Evolutionary conservation across 2,888 invertebrate genomes (phyloP).

Genomic region (Eudemis profundana): DNA sequence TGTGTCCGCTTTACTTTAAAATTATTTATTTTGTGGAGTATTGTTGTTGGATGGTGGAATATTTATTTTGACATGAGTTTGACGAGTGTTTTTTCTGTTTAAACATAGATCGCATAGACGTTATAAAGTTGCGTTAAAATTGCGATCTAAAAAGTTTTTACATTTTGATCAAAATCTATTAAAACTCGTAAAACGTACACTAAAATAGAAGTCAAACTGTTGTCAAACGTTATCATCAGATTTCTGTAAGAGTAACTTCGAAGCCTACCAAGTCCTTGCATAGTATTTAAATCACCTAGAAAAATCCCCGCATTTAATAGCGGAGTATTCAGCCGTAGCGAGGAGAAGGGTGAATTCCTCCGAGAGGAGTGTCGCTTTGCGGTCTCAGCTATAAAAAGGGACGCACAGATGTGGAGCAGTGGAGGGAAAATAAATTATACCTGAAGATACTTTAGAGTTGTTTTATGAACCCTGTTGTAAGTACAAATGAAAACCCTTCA

Average conservation of each 20-base stretch:
- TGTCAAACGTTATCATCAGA: not conserved
- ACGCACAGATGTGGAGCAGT: slow-evolving; percentile 53
- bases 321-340: slow-evolving; percentile 32
- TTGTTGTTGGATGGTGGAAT: too few species aligned
- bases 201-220: too few species aligned
- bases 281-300: not conserved
- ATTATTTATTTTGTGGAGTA: too few species aligned
- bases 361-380: slow-evolving; percentile 50
- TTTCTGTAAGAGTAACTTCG: not conserved
- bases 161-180: too few species aligned
- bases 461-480: slow-evolving; percentile 5
- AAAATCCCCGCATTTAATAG: not conserved
- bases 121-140: too few species aligned
- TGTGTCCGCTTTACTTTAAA: too few species aligned
- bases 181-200: too few species aligned
- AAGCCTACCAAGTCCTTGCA: not conserved
- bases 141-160: too few species aligned
- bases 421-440: slow-evolving; percentile 47
- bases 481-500: not conserved
- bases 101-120: too few species aligned
- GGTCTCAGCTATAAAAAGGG: slow-evolving; percentile 53
- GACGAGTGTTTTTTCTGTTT: too few species aligned
- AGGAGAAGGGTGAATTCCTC: slow-evolving; percentile 59
- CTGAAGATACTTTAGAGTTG: slow-evolving; percentile 15
- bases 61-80: too few species aligned